Conservation (phyloP, 2,888 invertebrate genomes). For the Molanna angustata region DNA sequence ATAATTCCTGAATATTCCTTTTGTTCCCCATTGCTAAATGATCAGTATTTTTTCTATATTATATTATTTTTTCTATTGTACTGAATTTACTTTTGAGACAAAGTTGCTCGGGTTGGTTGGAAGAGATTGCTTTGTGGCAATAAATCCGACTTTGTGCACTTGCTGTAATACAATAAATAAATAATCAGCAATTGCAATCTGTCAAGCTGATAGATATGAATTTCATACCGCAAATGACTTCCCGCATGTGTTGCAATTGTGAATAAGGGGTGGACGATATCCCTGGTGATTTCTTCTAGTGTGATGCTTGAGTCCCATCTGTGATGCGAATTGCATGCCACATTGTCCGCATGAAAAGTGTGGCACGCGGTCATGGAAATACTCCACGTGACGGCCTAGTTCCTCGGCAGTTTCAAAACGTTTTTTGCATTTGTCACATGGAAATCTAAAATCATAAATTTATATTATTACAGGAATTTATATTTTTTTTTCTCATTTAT, state of each 20-base stretch:
- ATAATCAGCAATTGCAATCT: no score
- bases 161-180: no score
- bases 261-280: background rate
- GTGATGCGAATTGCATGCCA: background rate
- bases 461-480: no score
- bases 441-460: background rate
- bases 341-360: background rate
- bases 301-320: background rate
- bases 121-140: no score
- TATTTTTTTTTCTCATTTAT: no score
- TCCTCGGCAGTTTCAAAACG: background rate
- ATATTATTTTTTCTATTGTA: no score
- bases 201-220: background rate
- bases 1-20: no score
- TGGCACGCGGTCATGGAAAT: background rate
- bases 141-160: no score
- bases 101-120: no score
- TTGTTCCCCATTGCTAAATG: no score
- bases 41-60: no score
- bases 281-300: background rate
- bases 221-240: background rate
- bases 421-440: background rate
- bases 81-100: no score
- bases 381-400: background rate
- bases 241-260: background rate